Evolutionary conservation across 1,140 invertebrate genomes (phyloP), one percentile per base, ranked within the genome.

Genomic region (Potamilus streckersoni): DNA sequence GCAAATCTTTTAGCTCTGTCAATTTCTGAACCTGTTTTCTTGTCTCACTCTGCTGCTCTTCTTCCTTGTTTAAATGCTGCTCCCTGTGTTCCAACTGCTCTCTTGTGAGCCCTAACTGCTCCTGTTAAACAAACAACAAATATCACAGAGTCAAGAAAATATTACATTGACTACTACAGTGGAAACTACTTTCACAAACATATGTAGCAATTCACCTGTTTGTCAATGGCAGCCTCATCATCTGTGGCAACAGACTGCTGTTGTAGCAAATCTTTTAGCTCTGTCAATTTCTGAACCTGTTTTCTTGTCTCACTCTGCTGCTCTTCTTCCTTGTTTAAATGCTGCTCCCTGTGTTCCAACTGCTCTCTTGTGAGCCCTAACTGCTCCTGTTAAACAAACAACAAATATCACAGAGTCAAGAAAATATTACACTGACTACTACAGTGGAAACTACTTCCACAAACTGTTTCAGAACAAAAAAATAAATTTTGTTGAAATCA

Each of bases 81-180:
- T 89, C 88, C 79, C 84, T 85, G 69, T 86, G 79, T 16, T 80
- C 79, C 31, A 88, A 76, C 74, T 88, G 74, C 19, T 79, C 71
- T 27, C 86, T 87, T 17, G 87, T 58, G 58, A 80, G 73, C 16
- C 31, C 68, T 31, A 88, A 69, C 69, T 89, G 85, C 62, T 84
- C 81, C 87, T 88, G 65, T 1, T 64, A 76, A 60, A 74, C 19
- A 67, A 27, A 20, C 5, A 20, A 12, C 27, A 20, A 17, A 19
- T 20, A 66, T 31, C n/a, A 31, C 27, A 31, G 17, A 13, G 4
- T 66, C 27, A 17, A 27, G 16, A 20, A 66, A 20, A 17, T 17
- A 23, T 20, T 31, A 8, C 11, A 19, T 14, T 66, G 19, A 66
- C 27, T 66, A 20, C 14, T 65, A 15, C 15, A 17, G 17, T 16